Evolutionary conservation across 2,113 vertebrate species (phyloP), one percentile per base, ranked within the genome.

Genomic region (Naja naja): DNA sequence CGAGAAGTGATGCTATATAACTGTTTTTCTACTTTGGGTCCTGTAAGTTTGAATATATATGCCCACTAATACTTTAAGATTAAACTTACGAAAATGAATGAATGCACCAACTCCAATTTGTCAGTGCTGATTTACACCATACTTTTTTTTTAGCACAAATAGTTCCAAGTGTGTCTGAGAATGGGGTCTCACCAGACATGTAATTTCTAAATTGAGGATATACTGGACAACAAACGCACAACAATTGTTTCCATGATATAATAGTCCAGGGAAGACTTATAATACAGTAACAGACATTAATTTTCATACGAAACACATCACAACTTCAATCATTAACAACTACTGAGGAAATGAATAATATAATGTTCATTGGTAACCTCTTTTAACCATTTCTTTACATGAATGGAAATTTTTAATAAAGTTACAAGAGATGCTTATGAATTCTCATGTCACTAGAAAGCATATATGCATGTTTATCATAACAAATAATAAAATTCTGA

Each of bases 11-110:
- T 90, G 45, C 88, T 86, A 43, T 90, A 58, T 60, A 92, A 89
- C 49, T 89, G 30, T 92, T 43, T 30, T 92, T 55, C n/a, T 86
- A 45, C 55, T 90, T 93, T 93, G 92, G 88, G 74, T 90, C 43
- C 74, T 52, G 45, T 22, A 47, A 53, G 52, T 23, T 52, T 86
- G 89, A 93, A 93, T 90, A 90, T 85, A 93, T 93, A 90, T 39
- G 45, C 6, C 64, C 45, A 60, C 20, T 60, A 90, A 86, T 85
- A 64, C 9, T 60, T 47, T 47, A 86, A 60, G 74, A 93, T 58
- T 86, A 90, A 90, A 93, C 23, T 87, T 39, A 89, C 52, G 49
- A 93, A 54, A 93, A 89, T 60, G 22, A 90, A 93, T 60, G 30
- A 90, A 55, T 60, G 45, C 16, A 86, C 30, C 54, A 90, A 55